A percentile compares a stretch with the other conserved stretches of the same genome.
Evolutionary conservation across 2,797 vertebrate species (phyloP).

Genomic region (Trachurus trachurus): DNA sequence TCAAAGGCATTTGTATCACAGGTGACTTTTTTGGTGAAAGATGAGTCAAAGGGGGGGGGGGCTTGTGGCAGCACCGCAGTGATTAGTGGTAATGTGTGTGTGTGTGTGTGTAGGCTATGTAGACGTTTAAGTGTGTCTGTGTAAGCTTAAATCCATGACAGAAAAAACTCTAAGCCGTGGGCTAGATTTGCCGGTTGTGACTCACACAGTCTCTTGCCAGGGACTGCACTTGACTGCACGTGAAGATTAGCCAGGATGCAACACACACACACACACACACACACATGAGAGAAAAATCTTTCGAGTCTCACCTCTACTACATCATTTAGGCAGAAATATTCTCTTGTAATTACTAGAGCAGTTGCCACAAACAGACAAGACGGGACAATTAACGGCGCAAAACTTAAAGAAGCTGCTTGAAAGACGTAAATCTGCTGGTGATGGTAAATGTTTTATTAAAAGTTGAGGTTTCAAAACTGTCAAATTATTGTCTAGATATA

Average conservation of each 20-base stretch:
- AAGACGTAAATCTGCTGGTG: not conserved
- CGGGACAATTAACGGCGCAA: not conserved
- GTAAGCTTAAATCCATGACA: slow-evolving; percentile 51
- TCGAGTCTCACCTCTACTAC: slow-evolving; percentile 18
- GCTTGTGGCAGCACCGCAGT: slow-evolving; percentile 12
- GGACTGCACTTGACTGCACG: slow-evolving; percentile 64
- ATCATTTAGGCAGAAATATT: slow-evolving; percentile 7
- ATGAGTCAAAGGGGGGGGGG: slow-evolving; percentile 15
- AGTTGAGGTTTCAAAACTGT: slow-evolving; percentile 16
- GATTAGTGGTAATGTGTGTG: slow-evolving; percentile 23
- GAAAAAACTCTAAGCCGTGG: slow-evolving; percentile 47
- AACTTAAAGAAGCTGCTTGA: not conserved
- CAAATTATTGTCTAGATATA: slow-evolving; percentile 7
- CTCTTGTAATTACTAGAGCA: not conserved
- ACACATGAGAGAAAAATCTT: not conserved
- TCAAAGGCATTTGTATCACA: slow-evolving; percentile 8
- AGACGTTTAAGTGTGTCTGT: not conserved
- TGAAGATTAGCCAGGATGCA: slow-evolving; percentile 61
- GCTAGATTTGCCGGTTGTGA: slow-evolving; percentile 55
- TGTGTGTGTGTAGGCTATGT: not conserved
- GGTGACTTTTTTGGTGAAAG: slow-evolving; percentile 34
- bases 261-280: slow-evolving; percentile 12
- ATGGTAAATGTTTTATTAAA: slow-evolving; percentile 1
- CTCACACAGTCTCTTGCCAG: slow-evolving; percentile 56
- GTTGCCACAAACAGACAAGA: not conserved